Conservation (phyloP, 1,140 invertebrate genomes). For the Drosophila chauvacae region DNA sequence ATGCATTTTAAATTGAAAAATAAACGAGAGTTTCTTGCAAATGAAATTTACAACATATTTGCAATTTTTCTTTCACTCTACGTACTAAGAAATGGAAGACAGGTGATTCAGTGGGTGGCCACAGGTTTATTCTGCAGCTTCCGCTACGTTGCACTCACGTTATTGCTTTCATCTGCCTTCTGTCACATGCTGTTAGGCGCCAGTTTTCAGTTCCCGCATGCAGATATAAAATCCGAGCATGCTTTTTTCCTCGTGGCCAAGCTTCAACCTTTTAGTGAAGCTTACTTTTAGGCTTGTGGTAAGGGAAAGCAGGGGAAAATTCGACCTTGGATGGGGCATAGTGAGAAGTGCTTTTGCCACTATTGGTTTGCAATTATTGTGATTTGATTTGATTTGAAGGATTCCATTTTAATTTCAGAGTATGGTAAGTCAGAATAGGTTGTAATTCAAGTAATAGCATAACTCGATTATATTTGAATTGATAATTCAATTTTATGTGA, state of each 20-base stretch:
- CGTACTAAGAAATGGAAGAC: neutral
- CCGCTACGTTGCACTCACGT: slow-evolving; percentile 16
- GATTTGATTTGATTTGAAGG: neutral
- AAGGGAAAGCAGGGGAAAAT: neutral
- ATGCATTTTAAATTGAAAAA: too few species aligned
- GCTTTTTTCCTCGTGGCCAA: slow-evolving; percentile 33
- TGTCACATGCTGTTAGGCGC: slow-evolving; percentile 32
- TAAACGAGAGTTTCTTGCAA: neutral
- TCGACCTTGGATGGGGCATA: neutral
- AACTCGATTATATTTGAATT: neutral
- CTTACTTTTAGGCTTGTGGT: slow-evolving; percentile 41
- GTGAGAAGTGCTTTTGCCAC: neutral
- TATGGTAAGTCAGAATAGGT: too few species aligned
- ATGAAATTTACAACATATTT: too few species aligned
- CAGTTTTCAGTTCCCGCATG: neutral
- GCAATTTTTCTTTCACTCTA: neutral
- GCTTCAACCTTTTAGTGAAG: slow-evolving; percentile 6
- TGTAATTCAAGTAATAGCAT: too few species aligned
- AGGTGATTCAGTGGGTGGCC: neutral
- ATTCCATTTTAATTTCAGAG: too few species aligned
- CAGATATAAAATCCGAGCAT: slow-evolving; percentile 23
- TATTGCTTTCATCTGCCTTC: slow-evolving; percentile 8
- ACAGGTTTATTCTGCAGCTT: neutral
- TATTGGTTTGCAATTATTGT: neutral
- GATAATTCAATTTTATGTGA: too few species aligned